Base-by-base conservation (phyloP, 92 coral and sea anemone genomes). In the Zoanthus sociatus region DNA sequence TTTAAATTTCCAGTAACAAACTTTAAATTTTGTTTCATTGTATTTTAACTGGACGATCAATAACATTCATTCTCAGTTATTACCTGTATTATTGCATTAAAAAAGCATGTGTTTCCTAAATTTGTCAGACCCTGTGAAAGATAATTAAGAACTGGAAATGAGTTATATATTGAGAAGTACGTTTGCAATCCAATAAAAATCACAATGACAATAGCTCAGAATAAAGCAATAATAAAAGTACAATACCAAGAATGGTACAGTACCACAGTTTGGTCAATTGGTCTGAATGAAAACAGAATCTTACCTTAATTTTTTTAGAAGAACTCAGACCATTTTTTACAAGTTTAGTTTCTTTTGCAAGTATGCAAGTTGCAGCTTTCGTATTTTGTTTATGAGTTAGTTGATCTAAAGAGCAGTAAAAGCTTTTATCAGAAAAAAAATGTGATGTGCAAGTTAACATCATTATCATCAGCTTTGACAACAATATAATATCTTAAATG, bases 1-100 rank as follows among this genome's bases (percentile, higher is more conserved):
- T n/a, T n/a, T n/a, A n/a, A n/a, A n/a, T n/a, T n/a, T n/a, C n/a
- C n/a, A n/a, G n/a, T n/a, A n/a, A n/a, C n/a, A n/a, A n/a, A n/a
- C n/a, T n/a, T n/a, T n/a, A n/a, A n/a, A n/a, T n/a, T n/a, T n/a
- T n/a, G n/a, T n/a, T n/a, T n/a, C n/a, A n/a, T n/a, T n/a, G n/a
- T n/a, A n/a, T n/a, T n/a, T n/a, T n/a, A n/a, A n/a, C n/a, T n/a
- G 26, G 26, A 26, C 0, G 26, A 26, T 26, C 26, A 26, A 26
- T 26, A 26, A 26, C 26, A 26, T 26, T 26, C 26, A 26, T 26
- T 0, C 26, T 26, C 26, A 26, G 26, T 26, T 4, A 37, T 32
- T 73, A 96, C 98, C 96, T 96, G 98, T 95, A 96, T 94, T n/a
- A 96, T 95, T 67, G 98, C 92, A 92, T 96, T 96, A 55, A 96